These are phyloP conservation scores for Drosophila trapezifrons DNA, from an alignment of 1,140 invertebrate genomes.

Conservation along the genomic window DNA sequence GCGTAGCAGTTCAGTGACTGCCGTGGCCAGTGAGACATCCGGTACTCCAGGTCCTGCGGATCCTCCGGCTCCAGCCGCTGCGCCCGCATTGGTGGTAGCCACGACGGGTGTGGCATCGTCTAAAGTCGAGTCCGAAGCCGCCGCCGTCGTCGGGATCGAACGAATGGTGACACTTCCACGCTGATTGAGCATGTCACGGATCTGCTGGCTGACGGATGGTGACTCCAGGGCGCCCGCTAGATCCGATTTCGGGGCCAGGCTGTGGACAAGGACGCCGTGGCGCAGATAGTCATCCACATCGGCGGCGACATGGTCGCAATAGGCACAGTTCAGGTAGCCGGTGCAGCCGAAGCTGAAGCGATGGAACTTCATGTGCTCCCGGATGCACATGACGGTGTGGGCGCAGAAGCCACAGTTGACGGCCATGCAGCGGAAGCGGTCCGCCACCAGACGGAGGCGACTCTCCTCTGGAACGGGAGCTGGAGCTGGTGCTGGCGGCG, in stretches of 20 bases:
- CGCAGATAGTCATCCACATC: constrained; percentile 57
- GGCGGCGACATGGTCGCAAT: constrained; percentile 36
- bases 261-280: constrained; percentile 51
- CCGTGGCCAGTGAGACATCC: not conserved
- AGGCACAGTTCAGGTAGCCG: constrained; percentile 50
- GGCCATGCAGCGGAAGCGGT: constrained; percentile 70
- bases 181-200: constrained; percentile 42
- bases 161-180: not conserved
- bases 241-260: constrained; percentile 40
- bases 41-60: not conserved
- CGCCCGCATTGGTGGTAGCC: not conserved
- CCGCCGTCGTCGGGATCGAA: not conserved
- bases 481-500: not conserved
- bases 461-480: not conserved
- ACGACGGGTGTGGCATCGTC: too few relatives aligned
- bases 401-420: constrained; percentile 45
- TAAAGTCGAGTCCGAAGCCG: not conserved
- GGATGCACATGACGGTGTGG: constrained; percentile 53
- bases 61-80: not conserved
- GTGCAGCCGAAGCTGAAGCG: constrained; percentile 35
- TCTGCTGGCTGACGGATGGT: constrained; percentile 30
- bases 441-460: not conserved
- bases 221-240: not conserved
- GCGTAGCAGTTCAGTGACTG: constrained; percentile 18
- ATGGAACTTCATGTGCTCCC: constrained; percentile 63